Conservation (phyloP, 2,113 vertebrate species). For the Nansenia antarctica region DNA sequence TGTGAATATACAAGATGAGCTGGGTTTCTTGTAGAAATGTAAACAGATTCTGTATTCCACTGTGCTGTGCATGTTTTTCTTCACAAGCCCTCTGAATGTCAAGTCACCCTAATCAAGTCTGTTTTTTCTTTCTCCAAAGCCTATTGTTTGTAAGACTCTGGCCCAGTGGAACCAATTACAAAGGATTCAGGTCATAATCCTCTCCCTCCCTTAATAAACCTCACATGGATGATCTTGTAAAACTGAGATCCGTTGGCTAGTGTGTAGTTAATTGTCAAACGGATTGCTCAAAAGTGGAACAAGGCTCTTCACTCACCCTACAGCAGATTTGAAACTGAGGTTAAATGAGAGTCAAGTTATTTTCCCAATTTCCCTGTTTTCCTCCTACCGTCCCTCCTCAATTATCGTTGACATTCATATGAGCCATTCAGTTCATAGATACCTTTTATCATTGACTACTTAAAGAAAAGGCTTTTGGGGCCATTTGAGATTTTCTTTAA, state of each 20-base stretch:
- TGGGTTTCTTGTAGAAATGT: neutral
- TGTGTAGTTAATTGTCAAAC: slow-evolving; percentile 44
- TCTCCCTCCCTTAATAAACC: slow-evolving; percentile 54
- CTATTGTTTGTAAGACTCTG: slow-evolving; percentile 49
- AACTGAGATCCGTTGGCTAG: slow-evolving; percentile 44
- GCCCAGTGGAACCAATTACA: slow-evolving; percentile 72
- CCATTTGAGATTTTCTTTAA: neutral
- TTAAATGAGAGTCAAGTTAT: no score
- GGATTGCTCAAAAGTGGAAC: no score
- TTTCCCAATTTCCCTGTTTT: no score
- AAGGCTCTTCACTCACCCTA: no score
- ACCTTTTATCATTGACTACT: neutral
- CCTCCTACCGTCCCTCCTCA: neutral
- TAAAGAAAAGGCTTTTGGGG: neutral
- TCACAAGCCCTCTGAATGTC: neutral
- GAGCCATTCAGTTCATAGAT: neutral
- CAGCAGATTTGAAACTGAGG: neutral
- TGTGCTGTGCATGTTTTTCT: slow-evolving; percentile 43
- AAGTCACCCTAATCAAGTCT: slow-evolving; percentile 45
- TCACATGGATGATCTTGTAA: slow-evolving; percentile 41
- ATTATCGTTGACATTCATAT: neutral
- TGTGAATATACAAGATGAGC: slow-evolving; percentile 18
- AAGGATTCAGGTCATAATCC: slow-evolving; percentile 65
- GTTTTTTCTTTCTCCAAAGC: slow-evolving; percentile 42
- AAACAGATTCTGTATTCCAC: slow-evolving; percentile 21